These are phyloP conservation scores for Oenanthe oenanthe DNA, from an alignment of 2,113 vertebrate genomes.

Conservation along the genomic window DNA sequence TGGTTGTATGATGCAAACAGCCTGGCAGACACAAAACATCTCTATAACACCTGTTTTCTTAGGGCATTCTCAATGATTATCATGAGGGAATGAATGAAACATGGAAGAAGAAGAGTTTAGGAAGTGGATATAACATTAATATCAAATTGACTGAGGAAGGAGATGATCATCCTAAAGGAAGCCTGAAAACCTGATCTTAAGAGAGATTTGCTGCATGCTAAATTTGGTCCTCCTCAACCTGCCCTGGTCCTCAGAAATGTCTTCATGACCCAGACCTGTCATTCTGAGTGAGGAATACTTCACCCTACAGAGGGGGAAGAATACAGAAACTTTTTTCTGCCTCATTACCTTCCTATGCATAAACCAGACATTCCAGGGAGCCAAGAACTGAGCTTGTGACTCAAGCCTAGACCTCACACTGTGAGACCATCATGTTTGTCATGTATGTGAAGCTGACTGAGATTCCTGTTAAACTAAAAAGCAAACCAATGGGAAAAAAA, in stretches of 20 bases:
- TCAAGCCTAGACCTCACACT: neutral
- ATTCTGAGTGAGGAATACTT: neutral
- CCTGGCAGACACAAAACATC: neutral
- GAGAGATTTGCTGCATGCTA: neutral
- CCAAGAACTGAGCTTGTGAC: neutral
- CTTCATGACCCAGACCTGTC: neutral
- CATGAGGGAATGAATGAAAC: neutral
- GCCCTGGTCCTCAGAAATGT: neutral
- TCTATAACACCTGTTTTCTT: neutral
- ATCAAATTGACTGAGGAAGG: neutral
- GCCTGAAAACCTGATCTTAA: neutral
- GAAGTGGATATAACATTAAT: neutral
- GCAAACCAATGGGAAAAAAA: neutral
- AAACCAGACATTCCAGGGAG: neutral
- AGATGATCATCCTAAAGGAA: neutral
- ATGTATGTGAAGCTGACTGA: neutral
- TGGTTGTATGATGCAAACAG: neutral
- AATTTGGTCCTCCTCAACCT: neutral
- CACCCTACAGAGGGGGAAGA: neutral
- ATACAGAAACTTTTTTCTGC: neutral
- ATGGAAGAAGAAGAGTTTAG: neutral
- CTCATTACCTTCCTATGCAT: neutral
- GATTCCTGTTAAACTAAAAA: neutral
- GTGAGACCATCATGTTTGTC: neutral
- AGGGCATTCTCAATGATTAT: neutral